Evolutionary conservation across 2,888 invertebrate genomes (phyloP).

Genomic region (Pediacus dermestoides): DNA sequence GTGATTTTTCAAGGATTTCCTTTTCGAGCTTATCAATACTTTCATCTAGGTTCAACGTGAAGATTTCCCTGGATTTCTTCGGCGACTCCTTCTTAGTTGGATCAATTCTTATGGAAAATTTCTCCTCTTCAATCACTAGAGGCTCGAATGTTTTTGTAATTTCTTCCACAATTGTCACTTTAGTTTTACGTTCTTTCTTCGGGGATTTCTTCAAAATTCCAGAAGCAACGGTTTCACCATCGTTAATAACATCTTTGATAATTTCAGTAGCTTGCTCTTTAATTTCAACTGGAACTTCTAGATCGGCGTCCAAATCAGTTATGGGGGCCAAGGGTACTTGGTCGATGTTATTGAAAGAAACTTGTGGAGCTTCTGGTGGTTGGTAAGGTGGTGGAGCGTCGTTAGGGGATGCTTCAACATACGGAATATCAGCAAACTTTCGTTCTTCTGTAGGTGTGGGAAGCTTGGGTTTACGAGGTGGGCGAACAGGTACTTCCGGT

Average conservation of each 20-base stretch:
- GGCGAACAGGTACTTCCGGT: constrained; percentile 30
- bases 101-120: constrained; percentile 42
- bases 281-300: constrained; percentile 20
- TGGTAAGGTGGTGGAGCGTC: constrained; percentile 24
- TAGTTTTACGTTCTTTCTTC: constrained; percentile 29
- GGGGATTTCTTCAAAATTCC: constrained; percentile 24
- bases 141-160: constrained; percentile 41
- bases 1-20: constrained; percentile 35
- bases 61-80: constrained; percentile 38
- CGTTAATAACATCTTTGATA: constrained; percentile 25
- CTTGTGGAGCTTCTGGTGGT: constrained; percentile 17
- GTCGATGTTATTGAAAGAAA: constrained; percentile 11
- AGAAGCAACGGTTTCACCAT: constrained; percentile 19
- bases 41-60: constrained; percentile 38
- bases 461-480: constrained; percentile 42
- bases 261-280: constrained; percentile 31
- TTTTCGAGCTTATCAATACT: constrained; percentile 34
- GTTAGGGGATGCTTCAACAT: constrained; percentile 38
- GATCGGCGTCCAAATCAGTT: constrained; percentile 26
- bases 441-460: constrained; percentile 39
- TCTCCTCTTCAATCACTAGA: constrained; percentile 40
- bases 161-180: constrained; percentile 38
- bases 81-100: constrained; percentile 36
- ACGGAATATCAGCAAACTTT: constrained; percentile 41
- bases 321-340: constrained; percentile 17